Base-by-base conservation (phyloP, 2,888 invertebrate genomes). In the Drosophila kambysellisi region DNA sequence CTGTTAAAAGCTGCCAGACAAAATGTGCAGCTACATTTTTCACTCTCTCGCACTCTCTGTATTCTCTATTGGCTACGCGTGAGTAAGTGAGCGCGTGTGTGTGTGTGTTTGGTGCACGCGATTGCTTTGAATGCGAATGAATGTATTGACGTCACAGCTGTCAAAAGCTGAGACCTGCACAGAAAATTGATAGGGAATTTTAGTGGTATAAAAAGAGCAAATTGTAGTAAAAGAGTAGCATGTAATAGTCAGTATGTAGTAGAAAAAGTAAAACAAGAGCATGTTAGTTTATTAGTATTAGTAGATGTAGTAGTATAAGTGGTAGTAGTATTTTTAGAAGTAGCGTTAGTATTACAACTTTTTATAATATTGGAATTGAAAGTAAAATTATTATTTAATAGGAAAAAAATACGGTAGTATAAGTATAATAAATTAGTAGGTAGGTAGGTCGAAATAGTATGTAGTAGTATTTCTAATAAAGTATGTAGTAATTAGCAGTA, bases 131-230 rank as follows among this genome's bases (percentile, higher is more conserved):
- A 88, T 85, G 67, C 81, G 74, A 41, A 53, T 25, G 50, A 41
- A 53, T 35, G 48, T 64, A 88, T 83, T 84, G 83, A 84, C 83
- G 83, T 84, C 83, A 83, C 83, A 83, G 69, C 58, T 54, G 62
- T 58, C 80, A 70, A 79, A 70, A 79, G 66, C 67, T 79, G 37
- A 39, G 39, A 56, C n/a, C 46, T 39, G 29, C 39, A 56, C 17
- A 29, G 12, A n/a, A 15, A 29, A 56, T 56, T 30, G 5, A 25
- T 53, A 20, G 6, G 20, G 20, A 46, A 46, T 25, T 46, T 20
- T 25, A 46, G 8, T 15, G 8, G 25, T 46, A 46, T 20, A 20
- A 46, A 7, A 46, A 20, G 46, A 46, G 4, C 15, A 15, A 46
- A 46, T 25, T 7, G 15, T 25, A 20, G 6, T 46, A 25, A 4